These are phyloP conservation scores for Ormyrus thymus DNA, from an alignment of 2,888 invertebrate genomes.

Conservation along the genomic window DNA sequence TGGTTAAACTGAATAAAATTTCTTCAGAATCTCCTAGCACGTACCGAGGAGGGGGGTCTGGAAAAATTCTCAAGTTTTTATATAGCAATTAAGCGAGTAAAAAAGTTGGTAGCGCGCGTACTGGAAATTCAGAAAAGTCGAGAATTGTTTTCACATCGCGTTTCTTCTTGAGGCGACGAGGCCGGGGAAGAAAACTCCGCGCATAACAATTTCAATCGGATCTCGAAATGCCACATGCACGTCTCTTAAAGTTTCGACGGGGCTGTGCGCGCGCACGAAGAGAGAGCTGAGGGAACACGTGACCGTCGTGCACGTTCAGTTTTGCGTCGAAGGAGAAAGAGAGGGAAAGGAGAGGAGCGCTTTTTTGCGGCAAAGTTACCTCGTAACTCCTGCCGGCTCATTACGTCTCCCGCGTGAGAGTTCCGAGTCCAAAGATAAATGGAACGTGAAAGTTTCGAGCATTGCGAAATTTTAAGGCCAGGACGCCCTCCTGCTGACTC, in stretches of 20 bases:
- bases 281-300: slow-evolving; percentile 48
- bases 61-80: slow-evolving; percentile 33
- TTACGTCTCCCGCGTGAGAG: slow-evolving; percentile 58
- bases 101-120: background rate
- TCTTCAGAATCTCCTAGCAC: too few relatives aligned
- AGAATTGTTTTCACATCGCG: slow-evolving; percentile 52
- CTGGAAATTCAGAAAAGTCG: slow-evolving; percentile 36
- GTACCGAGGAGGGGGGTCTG: background rate
- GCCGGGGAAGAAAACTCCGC: slow-evolving; percentile 43
- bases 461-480: slow-evolving; percentile 58
- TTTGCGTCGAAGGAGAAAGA: background rate
- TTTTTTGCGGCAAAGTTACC: slow-evolving; percentile 57
- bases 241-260: slow-evolving; percentile 44
- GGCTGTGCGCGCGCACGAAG: slow-evolving; percentile 28
- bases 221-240: slow-evolving; percentile 57
- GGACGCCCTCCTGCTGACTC: slow-evolving; percentile 41
- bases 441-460: slow-evolving; percentile 58
- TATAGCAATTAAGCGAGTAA: slow-evolving; percentile 33
- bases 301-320: slow-evolving; percentile 46
- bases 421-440: slow-evolving; percentile 59
- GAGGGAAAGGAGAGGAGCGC: slow-evolving; percentile 27
- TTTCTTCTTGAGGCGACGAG: slow-evolving; percentile 27
- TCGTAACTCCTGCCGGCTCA: slow-evolving; percentile 60
- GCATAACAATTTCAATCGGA: slow-evolving; percentile 58
- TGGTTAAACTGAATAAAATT: too few relatives aligned